Evolutionary conservation across 2,797 vertebrate species (phyloP).

Genomic region (Notamacropus eugenii): DNA sequence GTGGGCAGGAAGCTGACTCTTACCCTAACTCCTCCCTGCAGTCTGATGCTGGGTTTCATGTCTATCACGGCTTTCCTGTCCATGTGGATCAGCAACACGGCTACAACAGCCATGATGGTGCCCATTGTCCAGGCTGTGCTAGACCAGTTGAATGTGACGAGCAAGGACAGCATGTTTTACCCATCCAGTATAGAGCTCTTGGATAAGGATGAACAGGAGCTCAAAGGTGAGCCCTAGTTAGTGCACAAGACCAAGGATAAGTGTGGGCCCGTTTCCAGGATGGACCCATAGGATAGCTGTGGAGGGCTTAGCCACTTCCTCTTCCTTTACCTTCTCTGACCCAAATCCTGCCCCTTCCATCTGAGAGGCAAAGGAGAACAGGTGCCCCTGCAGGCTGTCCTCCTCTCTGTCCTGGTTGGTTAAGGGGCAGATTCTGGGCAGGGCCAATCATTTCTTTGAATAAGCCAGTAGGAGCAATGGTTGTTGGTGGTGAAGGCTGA

Average conservation of each 20-base stretch:
- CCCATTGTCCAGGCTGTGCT: conserved; percentile 96
- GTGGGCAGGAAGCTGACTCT: neutral
- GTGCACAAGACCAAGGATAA: neutral
- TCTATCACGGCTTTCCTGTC: conserved; percentile 95
- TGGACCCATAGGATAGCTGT: rapidly evolving
- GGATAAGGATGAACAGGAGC: neutral
- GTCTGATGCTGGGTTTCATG: conserved; percentile 99
- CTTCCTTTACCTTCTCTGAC: neutral
- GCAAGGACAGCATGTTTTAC: conserved; percentile 74
- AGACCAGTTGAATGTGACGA: conserved; percentile 87
- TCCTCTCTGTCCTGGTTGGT: neutral
- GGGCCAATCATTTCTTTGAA: neutral
- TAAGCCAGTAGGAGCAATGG: neutral
- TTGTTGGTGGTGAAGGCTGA: neutral
- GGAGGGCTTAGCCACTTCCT: neutral
- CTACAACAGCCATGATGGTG: conserved; percentile 98
- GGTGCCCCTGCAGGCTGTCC: neutral
- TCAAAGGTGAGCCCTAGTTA: conserved; percentile 55
- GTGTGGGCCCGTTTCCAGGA: neutral
- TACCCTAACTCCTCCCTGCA: conserved; percentile 76
- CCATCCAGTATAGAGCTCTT: neutral
- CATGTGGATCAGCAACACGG: conserved; percentile 99
- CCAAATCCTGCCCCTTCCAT: neutral
- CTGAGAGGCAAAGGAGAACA: neutral
- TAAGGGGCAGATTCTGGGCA: neutral